These are phyloP conservation scores for Pyrgus malvae DNA, from an alignment of 2,888 invertebrate species.

Conservation along the genomic window DNA sequence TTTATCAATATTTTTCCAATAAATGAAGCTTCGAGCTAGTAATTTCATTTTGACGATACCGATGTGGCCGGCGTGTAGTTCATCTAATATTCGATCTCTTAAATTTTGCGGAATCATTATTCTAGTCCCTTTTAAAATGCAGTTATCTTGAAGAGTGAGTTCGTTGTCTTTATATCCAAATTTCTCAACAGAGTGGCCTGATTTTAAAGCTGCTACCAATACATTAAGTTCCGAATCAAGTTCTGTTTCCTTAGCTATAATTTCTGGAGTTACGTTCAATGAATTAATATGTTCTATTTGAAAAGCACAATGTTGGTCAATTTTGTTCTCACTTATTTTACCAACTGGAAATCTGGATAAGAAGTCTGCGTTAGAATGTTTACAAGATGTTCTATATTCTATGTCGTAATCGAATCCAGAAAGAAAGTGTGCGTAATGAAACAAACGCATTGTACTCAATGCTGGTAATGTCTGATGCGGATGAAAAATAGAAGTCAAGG, in stretches of 20 bases:
- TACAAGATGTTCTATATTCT: no score
- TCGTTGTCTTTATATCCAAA: neutral
- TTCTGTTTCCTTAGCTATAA: neutral
- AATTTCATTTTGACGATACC: slow-evolving; percentile 5
- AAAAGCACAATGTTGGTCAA: no score
- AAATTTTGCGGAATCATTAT: neutral
- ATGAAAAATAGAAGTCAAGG: no score
- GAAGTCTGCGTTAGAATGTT: no score
- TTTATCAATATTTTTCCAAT: slow-evolving; percentile 9
- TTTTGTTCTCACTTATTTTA: no score
- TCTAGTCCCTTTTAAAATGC: neutral
- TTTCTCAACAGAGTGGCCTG: neutral
- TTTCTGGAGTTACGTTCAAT: neutral
- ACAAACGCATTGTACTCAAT: no score
- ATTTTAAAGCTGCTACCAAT: neutral
- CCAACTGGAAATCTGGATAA: no score
- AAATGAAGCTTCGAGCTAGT: slow-evolving; percentile 1
- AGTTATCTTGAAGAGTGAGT: neutral
- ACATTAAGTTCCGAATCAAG: neutral
- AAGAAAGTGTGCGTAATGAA: no score
- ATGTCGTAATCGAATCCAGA: no score
- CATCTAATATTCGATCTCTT: neutral
- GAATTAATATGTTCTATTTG: neutral
- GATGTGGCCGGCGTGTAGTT: neutral
- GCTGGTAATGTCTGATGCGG: no score